These are phyloP conservation scores for Eupithecia tripunctaria DNA, from an alignment of 2,888 invertebrate genomes.

Conservation along the genomic window DNA sequence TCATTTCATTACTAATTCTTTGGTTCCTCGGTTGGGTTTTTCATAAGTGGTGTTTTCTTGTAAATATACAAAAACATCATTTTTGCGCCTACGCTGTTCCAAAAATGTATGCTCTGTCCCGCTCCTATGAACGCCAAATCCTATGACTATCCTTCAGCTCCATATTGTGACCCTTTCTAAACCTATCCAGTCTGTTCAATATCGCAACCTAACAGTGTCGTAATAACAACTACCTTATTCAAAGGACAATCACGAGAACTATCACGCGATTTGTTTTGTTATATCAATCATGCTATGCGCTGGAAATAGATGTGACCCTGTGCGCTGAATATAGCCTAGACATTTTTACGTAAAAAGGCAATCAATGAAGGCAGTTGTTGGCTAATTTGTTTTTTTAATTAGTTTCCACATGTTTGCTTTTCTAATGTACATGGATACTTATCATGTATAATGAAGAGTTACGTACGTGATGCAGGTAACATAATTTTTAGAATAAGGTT, in stretches of 20 bases:
- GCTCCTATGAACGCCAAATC: too few relatives aligned
- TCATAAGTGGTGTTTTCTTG: too few relatives aligned
- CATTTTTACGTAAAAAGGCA: background rate
- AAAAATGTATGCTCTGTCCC: too few relatives aligned
- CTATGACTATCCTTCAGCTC: too few relatives aligned
- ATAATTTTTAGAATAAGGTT: too few relatives aligned
- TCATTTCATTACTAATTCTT: too few relatives aligned
- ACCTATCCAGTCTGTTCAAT: background rate
- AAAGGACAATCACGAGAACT: slow-evolving; percentile 3
- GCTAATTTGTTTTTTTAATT: background rate
- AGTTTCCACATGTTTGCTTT: background rate
- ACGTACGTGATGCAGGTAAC: too few relatives aligned
- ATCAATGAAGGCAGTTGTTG: background rate
- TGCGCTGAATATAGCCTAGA: background rate
- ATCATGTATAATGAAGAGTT: too few relatives aligned
- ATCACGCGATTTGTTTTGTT: slow-evolving; percentile 10
- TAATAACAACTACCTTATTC: background rate
- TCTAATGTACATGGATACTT: too few relatives aligned
- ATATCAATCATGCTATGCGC: background rate
- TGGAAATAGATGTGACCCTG: background rate
- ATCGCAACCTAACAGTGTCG: background rate
- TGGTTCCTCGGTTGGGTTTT: too few relatives aligned
- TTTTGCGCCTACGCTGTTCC: too few relatives aligned
- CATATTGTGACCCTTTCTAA: background rate
- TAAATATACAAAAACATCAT: too few relatives aligned